Evolutionary conservation across 2,797 vertebrate genomes (phyloP), one percentile per base, ranked within the genome.

Genomic region (Pygocentrus nattereri): DNA sequence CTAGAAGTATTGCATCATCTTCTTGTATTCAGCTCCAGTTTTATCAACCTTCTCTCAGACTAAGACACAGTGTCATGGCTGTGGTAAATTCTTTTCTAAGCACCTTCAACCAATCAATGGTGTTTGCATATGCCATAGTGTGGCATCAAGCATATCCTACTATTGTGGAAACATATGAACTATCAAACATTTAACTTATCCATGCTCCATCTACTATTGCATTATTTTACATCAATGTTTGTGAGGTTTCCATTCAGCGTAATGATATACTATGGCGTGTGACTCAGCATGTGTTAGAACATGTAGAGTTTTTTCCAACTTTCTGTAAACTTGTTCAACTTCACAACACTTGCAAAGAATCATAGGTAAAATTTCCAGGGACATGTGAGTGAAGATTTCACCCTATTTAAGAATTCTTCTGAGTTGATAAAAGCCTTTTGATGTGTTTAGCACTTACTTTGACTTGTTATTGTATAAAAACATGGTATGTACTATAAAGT

Each of bases 1-100:
- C 73, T 58, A 19, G 72, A 67, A 71, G 68, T 59, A 77, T 87
- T 85, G 82, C 84, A 85, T 84, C 84, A 85, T 65, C 52, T 47
- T 38, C 73, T 31, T 23, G 23, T 59, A 49, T 59, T 74, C 71
- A 44, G 44, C 71, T 74, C 54, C 47, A 70, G 76, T 58, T 50
- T 75, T 74, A 74, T 59, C 34, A 74, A 10, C 34, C 13, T 34
- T 74, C 19, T 74, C 72, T 59, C 72, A 15, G 21, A 74, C 52
- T 69, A 38, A 64, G n/a, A n/a, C n/a, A n/a, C n/a, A 59, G 52
- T 69, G 61, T 52, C 76, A 78, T 38, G 34, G 30, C 50, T 74
- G 64, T 21, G 30, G 62, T 78, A 78, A 82, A 72, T 74, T 74
- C 47, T 76, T 62, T 10, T 21, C 61, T 3, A 41, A 38, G 31